phyloP scores from a whole-genome alignment of 2,888 invertebrate genomes.

The Eupithecia subumbrata region DNA sequence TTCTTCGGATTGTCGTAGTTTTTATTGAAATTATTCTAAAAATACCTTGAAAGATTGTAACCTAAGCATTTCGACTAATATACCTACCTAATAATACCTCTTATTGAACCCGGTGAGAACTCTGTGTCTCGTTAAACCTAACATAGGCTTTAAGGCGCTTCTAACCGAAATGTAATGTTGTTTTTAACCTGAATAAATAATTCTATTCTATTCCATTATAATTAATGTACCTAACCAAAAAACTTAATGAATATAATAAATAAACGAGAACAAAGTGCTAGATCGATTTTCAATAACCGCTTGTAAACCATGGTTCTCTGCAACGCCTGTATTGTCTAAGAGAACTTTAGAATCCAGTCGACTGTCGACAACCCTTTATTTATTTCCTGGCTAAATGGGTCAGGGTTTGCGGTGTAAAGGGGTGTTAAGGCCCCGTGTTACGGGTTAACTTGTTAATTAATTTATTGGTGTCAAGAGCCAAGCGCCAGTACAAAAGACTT shows the following conservation, averaged over 20 bases:
- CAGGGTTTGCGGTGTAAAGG: not conserved
- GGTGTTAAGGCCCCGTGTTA: not conserved
- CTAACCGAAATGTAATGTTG: too few species aligned
- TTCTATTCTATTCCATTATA: too few species aligned
- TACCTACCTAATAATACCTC: too few species aligned
- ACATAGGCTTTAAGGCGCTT: too few species aligned
- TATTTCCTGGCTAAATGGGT: slow-evolving; percentile 4
- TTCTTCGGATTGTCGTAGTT: too few species aligned
- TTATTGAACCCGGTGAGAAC: too few species aligned
- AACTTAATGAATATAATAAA: not conserved
- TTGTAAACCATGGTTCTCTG: not conserved
- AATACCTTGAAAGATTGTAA: too few species aligned
- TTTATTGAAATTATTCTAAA: too few species aligned
- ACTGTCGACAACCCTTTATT: not conserved
- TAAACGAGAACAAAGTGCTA: not conserved
- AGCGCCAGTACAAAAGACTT: slow-evolving; percentile 2
- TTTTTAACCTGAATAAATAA: too few species aligned
- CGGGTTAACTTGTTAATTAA: slow-evolving; percentile 9
- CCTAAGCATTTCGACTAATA: too few species aligned
- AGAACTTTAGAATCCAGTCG: not conserved
- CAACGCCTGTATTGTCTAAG: not conserved
- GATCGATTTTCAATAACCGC: not conserved
- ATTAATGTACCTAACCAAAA: too few species aligned
- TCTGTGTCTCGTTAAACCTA: too few species aligned
- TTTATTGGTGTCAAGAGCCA: slow-evolving; percentile 13